These are phyloP conservation scores for Apomyelois bistriatella DNA, from an alignment of 2,888 invertebrate species.

Conservation along the genomic window DNA sequence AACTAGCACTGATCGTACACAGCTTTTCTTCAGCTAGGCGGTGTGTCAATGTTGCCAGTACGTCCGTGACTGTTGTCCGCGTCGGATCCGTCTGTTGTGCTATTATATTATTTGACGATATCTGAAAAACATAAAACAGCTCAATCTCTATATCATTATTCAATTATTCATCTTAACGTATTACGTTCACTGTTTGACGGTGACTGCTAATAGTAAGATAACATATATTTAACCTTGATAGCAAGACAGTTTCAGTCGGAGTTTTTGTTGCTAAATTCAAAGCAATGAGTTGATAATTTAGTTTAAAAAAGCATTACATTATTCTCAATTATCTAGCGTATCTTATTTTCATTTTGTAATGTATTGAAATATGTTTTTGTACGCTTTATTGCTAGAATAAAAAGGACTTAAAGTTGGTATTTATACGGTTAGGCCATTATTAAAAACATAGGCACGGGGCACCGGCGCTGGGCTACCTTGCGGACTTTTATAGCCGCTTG, in stretches of 20 bases:
- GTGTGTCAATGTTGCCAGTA: constrained; percentile 54
- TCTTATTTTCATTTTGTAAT: neutral
- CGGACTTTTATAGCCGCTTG: constrained; percentile 61
- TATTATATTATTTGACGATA: neutral
- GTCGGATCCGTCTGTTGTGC: constrained; percentile 45
- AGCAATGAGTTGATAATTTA: constrained; percentile 13
- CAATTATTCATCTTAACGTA: too few relatives aligned
- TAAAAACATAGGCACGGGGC: constrained; percentile 49
- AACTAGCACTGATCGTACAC: constrained; percentile 48
- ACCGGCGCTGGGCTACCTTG: constrained; percentile 52
- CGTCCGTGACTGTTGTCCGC: constrained; percentile 58
- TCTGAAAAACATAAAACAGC: neutral
- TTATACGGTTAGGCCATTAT: constrained; percentile 29
- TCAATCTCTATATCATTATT: too few relatives aligned
- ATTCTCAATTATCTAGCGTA: neutral
- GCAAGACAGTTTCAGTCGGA: constrained; percentile 8
- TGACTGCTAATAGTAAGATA: neutral
- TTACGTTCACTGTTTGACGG: neutral
- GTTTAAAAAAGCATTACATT: constrained; percentile 5
- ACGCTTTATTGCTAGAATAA: neutral
- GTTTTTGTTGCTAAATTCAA: constrained; percentile 10
- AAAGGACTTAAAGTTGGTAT: neutral
- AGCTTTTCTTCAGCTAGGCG: constrained; percentile 47
- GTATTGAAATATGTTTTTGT: neutral
- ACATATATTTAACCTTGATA: constrained; percentile 7